These are phyloP conservation scores for Pan paniscus DNA, from an alignment of 2,113 vertebrate species.

Conservation along the genomic window DNA sequence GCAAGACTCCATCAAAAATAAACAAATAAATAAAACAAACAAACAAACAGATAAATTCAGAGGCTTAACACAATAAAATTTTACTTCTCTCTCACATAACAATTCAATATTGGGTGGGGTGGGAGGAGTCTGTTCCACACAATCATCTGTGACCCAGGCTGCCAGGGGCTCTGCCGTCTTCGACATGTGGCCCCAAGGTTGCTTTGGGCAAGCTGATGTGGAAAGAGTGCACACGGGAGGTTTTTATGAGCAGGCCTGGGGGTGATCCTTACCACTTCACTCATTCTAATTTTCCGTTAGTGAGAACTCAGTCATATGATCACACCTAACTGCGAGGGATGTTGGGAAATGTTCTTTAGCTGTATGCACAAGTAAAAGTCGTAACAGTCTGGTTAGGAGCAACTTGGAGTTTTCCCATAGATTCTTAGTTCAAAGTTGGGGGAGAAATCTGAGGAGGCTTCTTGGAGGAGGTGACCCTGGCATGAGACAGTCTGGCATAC, in stretches of 20 bases:
- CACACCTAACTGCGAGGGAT: not conserved
- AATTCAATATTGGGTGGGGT: no score
- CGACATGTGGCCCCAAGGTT: not conserved
- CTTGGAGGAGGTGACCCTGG: not conserved
- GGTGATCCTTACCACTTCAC: not conserved
- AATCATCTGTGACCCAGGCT: not conserved
- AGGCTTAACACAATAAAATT: no score
- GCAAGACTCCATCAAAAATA: no score
- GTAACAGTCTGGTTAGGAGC: not conserved
- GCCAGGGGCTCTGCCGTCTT: not conserved
- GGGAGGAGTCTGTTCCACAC: no score
- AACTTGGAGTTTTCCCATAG: not conserved
- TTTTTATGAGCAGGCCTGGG: not conserved
- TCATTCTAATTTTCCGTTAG: not conserved
- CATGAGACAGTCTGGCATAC: not conserved
- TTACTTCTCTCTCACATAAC: no score
- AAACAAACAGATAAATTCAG: no score
- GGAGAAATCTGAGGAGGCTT: not conserved
- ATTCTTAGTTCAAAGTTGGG: not conserved
- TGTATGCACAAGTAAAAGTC: not conserved
- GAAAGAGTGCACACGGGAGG: not conserved
- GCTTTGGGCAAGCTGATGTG: not conserved
- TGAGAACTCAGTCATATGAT: not conserved
- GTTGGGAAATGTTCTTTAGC: not conserved
- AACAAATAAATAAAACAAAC: no score